Conservation (phyloP, 1,140 invertebrate species). For the Periplaneta americana region DNA sequence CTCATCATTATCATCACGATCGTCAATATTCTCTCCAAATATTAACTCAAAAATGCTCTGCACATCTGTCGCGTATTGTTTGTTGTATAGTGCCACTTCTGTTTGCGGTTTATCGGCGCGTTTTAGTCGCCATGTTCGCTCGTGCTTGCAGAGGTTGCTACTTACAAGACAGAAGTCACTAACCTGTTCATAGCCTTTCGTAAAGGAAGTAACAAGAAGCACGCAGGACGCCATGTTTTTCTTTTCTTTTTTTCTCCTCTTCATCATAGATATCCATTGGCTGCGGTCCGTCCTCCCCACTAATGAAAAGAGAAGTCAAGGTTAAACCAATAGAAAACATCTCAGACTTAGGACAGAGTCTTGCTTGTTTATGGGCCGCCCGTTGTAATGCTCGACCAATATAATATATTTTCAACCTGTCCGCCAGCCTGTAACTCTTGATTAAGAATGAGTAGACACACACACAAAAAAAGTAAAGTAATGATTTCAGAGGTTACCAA, state of each 20-base stretch:
- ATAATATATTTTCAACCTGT: neutral
- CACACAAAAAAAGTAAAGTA: neutral
- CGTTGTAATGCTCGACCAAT: neutral
- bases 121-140: too few relatives aligned
- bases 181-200: neutral
- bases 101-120: too few relatives aligned
- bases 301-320: neutral
- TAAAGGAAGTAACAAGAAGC: neutral
- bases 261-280: neutral
- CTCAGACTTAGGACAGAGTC: neutral
- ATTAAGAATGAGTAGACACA: neutral
- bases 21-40: too few relatives aligned
- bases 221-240: neutral
- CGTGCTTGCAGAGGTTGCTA: too few relatives aligned
- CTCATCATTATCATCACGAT: too few relatives aligned
- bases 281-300: neutral
- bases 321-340: neutral
- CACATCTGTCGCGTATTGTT: too few relatives aligned
- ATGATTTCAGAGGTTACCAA: neutral
- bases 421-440: too few relatives aligned
- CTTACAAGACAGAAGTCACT: neutral
- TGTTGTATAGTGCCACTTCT: too few relatives aligned
- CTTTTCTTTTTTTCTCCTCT: too few relatives aligned
- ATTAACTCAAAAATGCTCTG: too few relatives aligned
- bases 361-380: neutral